Base-by-base conservation (phyloP, 2,113 vertebrate genomes). In the Indicator maculatus region DNA sequence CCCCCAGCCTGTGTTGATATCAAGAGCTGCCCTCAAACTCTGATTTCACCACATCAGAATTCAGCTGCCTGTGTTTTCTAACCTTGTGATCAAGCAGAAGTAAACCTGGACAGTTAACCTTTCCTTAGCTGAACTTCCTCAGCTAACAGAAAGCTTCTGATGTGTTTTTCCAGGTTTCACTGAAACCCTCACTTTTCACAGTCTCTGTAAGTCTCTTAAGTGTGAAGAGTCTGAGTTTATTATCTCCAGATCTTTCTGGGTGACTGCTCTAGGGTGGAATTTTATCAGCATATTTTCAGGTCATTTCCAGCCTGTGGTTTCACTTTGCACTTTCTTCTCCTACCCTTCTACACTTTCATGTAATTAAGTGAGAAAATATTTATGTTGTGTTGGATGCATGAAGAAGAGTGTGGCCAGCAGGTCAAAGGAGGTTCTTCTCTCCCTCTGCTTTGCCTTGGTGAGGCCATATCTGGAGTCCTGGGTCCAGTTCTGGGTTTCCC, bases 121-220 rank as follows among this genome's bases (percentile, higher is more conserved):
- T 78, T 72, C 71, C 15, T 58, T 33, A 31, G 11, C 36, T 41
- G 65, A 30, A 31, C 60, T 47, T 86, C 28, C 26, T 20, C 28
- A 3, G 0, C 23, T 23, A 23, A 31, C 15, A 7, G 6, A 5
- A 28, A 36, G 0, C 39, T 36, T 61, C 11, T 53, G 36, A 55
- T 1, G 7, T 39, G 14, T 24, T 58, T 33, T 64, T 31, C n/a
- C 21, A 27, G 3, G 31, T 77, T 33, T 39, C 17, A 21, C 53
- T 44, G 16, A 74, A 87, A 47, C 56, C 26, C 44, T 23, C n/a
- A 50, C 47, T 65, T 69, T 14, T 26, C 52, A 5, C 31, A 17
- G 2, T 38, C n/a, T 50, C 17, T 39, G 27, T 36, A 27, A 30
- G 13, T 38, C 20, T 17, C 11, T 78, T 78, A 6, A 4, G 45